phyloP scores from a whole-genome alignment of 2,888 invertebrate genomes.

The Panopea generosa region DNA sequence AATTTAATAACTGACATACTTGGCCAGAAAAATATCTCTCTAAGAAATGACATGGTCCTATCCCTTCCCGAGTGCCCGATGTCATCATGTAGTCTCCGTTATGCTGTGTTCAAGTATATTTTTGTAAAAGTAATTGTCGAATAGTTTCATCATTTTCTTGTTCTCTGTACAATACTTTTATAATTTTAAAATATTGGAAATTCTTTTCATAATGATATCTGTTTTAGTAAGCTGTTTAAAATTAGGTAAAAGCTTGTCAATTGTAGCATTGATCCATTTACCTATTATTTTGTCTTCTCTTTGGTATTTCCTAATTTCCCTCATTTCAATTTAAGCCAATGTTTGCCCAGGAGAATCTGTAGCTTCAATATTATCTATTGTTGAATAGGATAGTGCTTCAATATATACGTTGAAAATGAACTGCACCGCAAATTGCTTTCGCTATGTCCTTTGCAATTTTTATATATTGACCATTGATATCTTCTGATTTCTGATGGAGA shows the following conservation, averaged over 20 bases:
- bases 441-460: background rate
- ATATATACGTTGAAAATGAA: background rate
- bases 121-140: background rate
- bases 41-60: no score
- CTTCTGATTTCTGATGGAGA: background rate
- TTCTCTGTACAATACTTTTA: background rate
- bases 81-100: no score
- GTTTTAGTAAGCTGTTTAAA: background rate
- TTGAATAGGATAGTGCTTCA: background rate
- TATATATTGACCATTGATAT: background rate
- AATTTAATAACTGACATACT: no score
- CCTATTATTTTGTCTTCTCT: background rate
- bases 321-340: background rate
- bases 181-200: slow-evolving; percentile 1
- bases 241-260: background rate
- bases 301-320: background rate
- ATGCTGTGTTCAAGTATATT: no score
- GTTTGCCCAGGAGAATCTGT: background rate
- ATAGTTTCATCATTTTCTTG: background rate
- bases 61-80: no score
- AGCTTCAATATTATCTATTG: background rate
- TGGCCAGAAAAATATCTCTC: no score
- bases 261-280: background rate
- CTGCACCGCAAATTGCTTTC: background rate
- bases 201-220: slow-evolving; percentile 9